Evolutionary conservation across 2,888 invertebrate species (phyloP).

Genomic region (Parnassius apollo): DNA sequence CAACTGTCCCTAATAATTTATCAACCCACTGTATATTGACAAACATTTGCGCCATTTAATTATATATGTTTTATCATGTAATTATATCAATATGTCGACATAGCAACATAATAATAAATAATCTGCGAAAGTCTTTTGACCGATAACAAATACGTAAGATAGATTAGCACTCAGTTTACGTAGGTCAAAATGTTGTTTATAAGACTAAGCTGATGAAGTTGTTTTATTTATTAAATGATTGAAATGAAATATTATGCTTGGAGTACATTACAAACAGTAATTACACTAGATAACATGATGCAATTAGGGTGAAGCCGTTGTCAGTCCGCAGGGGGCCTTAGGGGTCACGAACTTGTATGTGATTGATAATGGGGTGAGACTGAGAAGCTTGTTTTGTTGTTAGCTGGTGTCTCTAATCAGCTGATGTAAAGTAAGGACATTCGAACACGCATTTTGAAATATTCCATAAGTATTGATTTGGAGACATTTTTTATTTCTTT

Average conservation of each 20-base stretch:
- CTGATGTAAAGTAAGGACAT: too few relatives aligned
- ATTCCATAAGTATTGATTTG: too few relatives aligned
- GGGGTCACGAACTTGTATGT: slow-evolving; percentile 21
- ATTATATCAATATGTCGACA: slow-evolving; percentile 4
- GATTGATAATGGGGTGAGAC: slow-evolving; percentile 1
- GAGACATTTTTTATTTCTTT: too few relatives aligned
- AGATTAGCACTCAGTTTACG: slow-evolving; percentile 11
- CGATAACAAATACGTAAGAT: slow-evolving; percentile 12
- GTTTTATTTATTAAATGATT: slow-evolving; percentile 2
- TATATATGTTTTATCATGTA: too few relatives aligned
- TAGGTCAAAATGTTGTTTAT: slow-evolving; percentile 13
- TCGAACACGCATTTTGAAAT: too few relatives aligned
- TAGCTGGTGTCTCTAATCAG: neutral
- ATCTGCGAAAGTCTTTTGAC: neutral
- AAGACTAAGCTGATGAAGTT: slow-evolving; percentile 14
- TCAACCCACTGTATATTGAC: too few relatives aligned
- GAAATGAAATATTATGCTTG: slow-evolving; percentile 4
- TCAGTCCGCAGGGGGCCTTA: slow-evolving; percentile 20
- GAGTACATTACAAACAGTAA: slow-evolving; percentile 13
- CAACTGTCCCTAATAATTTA: too few relatives aligned
- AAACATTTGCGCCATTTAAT: too few relatives aligned
- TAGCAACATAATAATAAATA: slow-evolving; percentile 14
- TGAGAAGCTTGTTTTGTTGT: slow-evolving; percentile 1
- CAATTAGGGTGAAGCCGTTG: slow-evolving; percentile 14
- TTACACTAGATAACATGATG: slow-evolving; percentile 26